Conservation (phyloP, 2,113 vertebrate genomes). For the Cyphomyrus plagiostoma region DNA sequence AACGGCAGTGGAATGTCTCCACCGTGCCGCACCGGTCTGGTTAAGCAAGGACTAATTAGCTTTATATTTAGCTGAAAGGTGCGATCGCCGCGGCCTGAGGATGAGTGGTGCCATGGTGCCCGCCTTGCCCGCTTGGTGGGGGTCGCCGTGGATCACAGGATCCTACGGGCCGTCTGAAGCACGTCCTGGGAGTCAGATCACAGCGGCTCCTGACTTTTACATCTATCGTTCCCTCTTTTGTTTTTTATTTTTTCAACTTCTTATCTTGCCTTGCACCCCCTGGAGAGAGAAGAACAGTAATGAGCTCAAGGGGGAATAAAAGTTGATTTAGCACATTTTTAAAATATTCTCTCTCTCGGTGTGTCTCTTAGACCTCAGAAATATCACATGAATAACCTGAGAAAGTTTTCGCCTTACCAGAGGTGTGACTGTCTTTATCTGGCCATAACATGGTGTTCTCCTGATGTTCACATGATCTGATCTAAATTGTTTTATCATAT, state of each 20-base stretch:
- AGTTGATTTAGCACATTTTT: background rate
- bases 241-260: background rate
- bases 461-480: background rate
- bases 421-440: background rate
- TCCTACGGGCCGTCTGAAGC: background rate
- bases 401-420: background rate
- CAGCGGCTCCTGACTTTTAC: background rate
- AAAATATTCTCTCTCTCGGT: background rate
- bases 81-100: background rate
- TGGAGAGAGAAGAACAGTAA: background rate
- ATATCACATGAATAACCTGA: background rate
- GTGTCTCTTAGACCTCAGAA: background rate
- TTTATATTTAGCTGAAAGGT: background rate
- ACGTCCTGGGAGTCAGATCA: background rate
- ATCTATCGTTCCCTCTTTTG: background rate
- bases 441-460: background rate
- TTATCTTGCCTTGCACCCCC: background rate
- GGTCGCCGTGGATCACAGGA: background rate
- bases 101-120: background rate
- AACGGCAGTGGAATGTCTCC: background rate
- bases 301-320: background rate
- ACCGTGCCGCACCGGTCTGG: background rate
- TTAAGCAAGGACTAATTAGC: background rate
- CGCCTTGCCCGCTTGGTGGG: background rate
- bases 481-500: background rate